Conservation (phyloP, 35 echinoderm and acorn worm species). For the Eucidaris tribuloides region DNA sequence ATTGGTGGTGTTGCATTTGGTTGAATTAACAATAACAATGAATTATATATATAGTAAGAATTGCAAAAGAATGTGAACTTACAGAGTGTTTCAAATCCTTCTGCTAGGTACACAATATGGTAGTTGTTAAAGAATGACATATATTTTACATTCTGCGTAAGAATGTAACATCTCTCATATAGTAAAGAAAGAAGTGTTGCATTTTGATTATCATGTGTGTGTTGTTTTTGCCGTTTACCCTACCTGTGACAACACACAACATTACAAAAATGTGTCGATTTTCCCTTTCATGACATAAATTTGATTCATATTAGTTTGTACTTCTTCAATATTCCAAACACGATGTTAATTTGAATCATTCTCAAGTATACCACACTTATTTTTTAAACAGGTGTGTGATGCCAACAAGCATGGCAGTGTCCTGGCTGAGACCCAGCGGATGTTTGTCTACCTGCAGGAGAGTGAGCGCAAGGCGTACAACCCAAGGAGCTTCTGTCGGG, state of each 20-base stretch:
- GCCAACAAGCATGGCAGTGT: conserved; percentile 54
- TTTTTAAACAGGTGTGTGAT: conserved; percentile 50
- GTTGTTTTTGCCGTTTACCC: too few species aligned
- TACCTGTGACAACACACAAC: neutral
- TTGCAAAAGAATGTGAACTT: too few species aligned
- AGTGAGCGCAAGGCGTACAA: conserved; percentile 87
- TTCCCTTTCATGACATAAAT: neutral
- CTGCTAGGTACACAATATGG: too few species aligned
- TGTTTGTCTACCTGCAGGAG: conserved; percentile 87
- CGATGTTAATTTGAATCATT: neutral
- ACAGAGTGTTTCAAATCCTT: too few species aligned
- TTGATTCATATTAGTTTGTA: neutral
- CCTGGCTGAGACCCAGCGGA: conserved; percentile 62
- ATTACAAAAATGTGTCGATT: neutral
- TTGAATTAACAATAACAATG: too few species aligned
- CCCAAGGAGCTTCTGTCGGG: conserved; percentile 78
- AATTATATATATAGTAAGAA: too few species aligned
- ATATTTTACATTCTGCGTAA: too few species aligned
- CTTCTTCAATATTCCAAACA: neutral
- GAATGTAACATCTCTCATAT: too few species aligned
- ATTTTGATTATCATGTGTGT: too few species aligned
- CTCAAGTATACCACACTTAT: neutral
- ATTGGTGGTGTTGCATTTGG: too few species aligned
- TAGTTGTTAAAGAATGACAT: too few species aligned
- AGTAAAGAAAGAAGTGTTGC: too few species aligned